These are phyloP conservation scores for Synanthedon vespiformis DNA, from an alignment of 2,888 invertebrate species.

Conservation along the genomic window DNA sequence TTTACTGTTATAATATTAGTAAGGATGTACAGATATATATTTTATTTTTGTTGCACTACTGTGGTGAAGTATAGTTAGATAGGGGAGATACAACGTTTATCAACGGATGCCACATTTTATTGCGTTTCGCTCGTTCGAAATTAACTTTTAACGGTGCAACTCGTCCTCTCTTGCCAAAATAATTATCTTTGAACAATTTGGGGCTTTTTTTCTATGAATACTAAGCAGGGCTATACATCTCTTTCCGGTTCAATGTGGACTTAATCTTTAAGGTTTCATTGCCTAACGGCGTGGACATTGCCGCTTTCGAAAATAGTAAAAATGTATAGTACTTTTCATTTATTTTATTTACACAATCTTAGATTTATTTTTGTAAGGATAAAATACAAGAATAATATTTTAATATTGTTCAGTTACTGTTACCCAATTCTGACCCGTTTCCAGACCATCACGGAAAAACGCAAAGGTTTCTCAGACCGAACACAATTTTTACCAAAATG, in stretches of 20 bases:
- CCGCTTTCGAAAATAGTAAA: too few relatives aligned
- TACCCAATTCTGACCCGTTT: too few relatives aligned
- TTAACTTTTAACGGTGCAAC: slow-evolving; percentile 17
- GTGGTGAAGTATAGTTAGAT: background rate
- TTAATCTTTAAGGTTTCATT: background rate
- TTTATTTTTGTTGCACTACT: background rate
- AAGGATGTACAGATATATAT: background rate
- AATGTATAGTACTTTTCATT: too few relatives aligned
- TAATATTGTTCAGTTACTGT: too few relatives aligned
- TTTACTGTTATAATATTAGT: too few relatives aligned
- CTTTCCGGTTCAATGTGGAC: background rate
- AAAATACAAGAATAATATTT: too few relatives aligned
- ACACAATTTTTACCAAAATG: too few relatives aligned
- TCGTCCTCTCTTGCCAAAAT: slow-evolving; percentile 24
- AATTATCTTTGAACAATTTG: slow-evolving; percentile 18
- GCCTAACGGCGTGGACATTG: too few relatives aligned
- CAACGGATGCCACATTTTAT: slow-evolving; percentile 26
- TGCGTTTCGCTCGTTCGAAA: slow-evolving; percentile 12
- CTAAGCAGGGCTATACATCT: slow-evolving; percentile 2
- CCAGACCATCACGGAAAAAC: too few relatives aligned
- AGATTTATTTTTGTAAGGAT: too few relatives aligned
- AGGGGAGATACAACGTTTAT: slow-evolving; percentile 19
- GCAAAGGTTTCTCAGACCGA: too few relatives aligned
- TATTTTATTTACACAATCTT: too few relatives aligned
- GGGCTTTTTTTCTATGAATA: slow-evolving; percentile 8